Base-by-base conservation (phyloP, 1,140 invertebrate genomes). In the Aphidius ervi region DNA sequence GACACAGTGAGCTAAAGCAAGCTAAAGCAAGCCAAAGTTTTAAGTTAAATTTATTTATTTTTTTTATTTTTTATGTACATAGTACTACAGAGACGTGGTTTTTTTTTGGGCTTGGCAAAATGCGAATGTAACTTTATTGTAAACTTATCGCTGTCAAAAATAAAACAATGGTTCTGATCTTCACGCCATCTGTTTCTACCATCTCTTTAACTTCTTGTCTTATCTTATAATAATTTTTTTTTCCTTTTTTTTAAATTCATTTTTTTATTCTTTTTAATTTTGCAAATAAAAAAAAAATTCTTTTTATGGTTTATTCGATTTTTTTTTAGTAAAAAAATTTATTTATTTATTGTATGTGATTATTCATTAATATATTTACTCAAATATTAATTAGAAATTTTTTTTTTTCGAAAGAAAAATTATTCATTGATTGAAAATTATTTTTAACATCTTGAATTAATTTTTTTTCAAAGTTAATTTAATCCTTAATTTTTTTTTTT, bases 81-180 rank as follows among this genome's bases (percentile, higher is more conserved):
- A 5, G 41, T 41, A 53, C n/a, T 42, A 46, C 50, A 61, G 56
- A 54, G 72, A 68, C 74, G 70, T 67, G 66, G 37, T 60, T 31
- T 10, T 40, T 10, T 39, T 52, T 4, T 37, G 8, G 49, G 23
- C 49, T 37, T 31, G 23, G 31, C 16, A 52, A 52, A 46, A 67
- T 71, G 72, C 66, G 70, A 72, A 72, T 74, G 72, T 73, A 74
- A 74, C 73, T 74, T 74, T 77, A 78, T 78, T 78, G 74, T 74
- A 67, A 78, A 78, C 73, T 77, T 78, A 77, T 78, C 76, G 74
- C 74, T 75, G 76, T 74, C 74, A 75, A 66, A 68, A 72, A 66
- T 72, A 71, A 74, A 78, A 78, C 76, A 78, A 78, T 78, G 74
- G 74, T 37, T 62, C 68, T 65, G 74, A 78, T 78, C 73, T 74